Evolutionary conservation across 1,140 invertebrate genomes (phyloP).

Genomic region (Bacillus rossius): DNA sequence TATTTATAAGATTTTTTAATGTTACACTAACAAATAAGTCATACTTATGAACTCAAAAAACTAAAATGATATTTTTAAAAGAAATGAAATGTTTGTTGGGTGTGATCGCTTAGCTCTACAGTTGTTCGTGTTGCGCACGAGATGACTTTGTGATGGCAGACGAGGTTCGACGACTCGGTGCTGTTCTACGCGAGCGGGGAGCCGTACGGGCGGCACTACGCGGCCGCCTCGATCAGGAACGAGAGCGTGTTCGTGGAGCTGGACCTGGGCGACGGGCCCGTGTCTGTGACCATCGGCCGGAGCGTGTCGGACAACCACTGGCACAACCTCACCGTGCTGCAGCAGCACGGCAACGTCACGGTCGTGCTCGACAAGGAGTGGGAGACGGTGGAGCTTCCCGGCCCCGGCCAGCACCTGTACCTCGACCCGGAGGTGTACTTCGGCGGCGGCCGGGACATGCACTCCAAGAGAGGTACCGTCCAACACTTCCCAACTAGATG

Average conservation of each 20-base stretch:
- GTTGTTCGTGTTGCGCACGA: no score
- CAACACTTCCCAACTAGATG: no score
- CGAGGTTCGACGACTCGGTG: constrained; percentile 79
- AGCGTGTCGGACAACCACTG: constrained; percentile 68
- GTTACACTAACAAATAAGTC: no score
- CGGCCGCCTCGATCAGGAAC: constrained; percentile 74
- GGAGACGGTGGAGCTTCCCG: constrained; percentile 61
- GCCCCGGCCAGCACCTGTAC: constrained; percentile 68
- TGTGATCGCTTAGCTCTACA: no score
- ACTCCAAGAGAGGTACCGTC: constrained; percentile 47
- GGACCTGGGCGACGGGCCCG: constrained; percentile 72
- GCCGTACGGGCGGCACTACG: constrained; percentile 74
- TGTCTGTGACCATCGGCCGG: constrained; percentile 45
- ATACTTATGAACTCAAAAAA: no score
- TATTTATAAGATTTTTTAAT: no score
- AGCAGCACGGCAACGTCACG: constrained; percentile 63
- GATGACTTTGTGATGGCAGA: no score
- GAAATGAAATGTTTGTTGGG: no score
- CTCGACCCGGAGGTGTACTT: constrained; percentile 93
- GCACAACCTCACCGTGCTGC: constrained; percentile 85
- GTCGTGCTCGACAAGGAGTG: constrained; percentile 68
- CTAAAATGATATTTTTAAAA: no score
- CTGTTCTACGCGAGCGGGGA: constrained; percentile 84
- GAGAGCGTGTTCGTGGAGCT: constrained; percentile 72
- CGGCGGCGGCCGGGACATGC: constrained; percentile 72